These are phyloP conservation scores for Turritopsis rubra DNA, from an alignment of 30 jellyfish, hydroid and myxozoan species.

Conservation along the genomic window DNA sequence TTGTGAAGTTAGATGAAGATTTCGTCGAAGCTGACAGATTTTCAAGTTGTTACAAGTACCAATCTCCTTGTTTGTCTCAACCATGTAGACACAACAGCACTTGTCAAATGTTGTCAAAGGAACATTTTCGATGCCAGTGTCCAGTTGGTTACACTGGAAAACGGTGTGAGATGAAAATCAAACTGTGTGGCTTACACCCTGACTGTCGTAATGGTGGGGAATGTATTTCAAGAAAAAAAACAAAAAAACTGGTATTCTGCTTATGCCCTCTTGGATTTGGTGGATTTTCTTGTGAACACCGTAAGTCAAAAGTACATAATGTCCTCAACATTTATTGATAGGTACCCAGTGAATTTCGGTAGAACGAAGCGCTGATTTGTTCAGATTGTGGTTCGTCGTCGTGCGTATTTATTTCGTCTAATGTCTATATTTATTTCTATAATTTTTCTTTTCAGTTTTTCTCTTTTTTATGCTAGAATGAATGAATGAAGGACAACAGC, in stretches of 20 bases:
- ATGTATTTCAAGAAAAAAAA: neutral
- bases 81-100: conserved; percentile 28
- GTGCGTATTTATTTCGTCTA: too few species aligned
- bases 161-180: neutral
- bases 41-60: conserved; percentile 41
- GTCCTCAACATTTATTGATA: too few species aligned
- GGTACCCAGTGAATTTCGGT: too few species aligned
- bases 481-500: too few species aligned
- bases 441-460: too few species aligned
- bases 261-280: conserved; percentile 33
- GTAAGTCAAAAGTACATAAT: conserved; percentile 7
- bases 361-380: too few species aligned
- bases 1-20: conserved; percentile 45
- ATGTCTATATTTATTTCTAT: neutral
- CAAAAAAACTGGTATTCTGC: conserved; percentile 8
- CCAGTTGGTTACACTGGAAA: conserved; percentile 2
- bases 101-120: conserved; percentile 15
- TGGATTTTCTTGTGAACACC: conserved; percentile 29
- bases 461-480: too few species aligned
- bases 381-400: too few species aligned
- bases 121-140: conserved; percentile 27
- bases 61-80: conserved; percentile 40
- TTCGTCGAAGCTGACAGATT: conserved; percentile 28
- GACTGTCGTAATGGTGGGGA: conserved; percentile 29
- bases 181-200: conserved; percentile 12